Evolutionary conservation across 2,888 invertebrate species (phyloP).

Genomic region (Incurvaria masculella): DNA sequence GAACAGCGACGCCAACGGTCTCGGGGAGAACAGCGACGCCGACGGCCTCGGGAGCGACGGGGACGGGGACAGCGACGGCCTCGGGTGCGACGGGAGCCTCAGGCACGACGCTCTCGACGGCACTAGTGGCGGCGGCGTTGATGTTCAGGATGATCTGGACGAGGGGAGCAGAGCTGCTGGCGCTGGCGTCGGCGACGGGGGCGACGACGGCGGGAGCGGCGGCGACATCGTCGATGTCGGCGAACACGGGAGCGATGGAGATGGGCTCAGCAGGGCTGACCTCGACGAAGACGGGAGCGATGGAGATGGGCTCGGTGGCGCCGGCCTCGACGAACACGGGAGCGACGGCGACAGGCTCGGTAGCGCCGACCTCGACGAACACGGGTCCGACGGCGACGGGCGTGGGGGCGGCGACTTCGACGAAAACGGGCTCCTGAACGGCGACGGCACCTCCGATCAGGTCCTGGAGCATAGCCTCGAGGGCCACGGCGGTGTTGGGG

Average conservation of each 20-base stretch:
- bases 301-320: slow-evolving; percentile 13
- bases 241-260: slow-evolving; percentile 12
- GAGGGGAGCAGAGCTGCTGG: slow-evolving; percentile 15
- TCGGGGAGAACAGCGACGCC: slow-evolving; percentile 4
- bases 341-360: slow-evolving; percentile 9
- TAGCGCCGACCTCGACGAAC: slow-evolving; percentile 8
- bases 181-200: slow-evolving; percentile 19
- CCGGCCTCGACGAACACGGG: slow-evolving; percentile 11
- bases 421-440: slow-evolving; percentile 15
- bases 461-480: slow-evolving; percentile 22
- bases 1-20: slow-evolving; percentile 14
- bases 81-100: slow-evolving; percentile 8
- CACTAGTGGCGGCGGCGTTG: slow-evolving; percentile 10
- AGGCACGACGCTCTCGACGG: slow-evolving; percentile 10
- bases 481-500: slow-evolving; percentile 28
- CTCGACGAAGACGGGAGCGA: slow-evolving; percentile 19
- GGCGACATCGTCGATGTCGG: slow-evolving; percentile 20
- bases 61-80: slow-evolving; percentile 8
- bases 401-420: slow-evolving; percentile 11
- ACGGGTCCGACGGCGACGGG: slow-evolving; percentile 10
- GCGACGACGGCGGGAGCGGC: slow-evolving; percentile 20
- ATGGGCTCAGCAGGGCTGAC: slow-evolving; percentile 13
- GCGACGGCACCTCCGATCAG: slow-evolving; percentile 17
- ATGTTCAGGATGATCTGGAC: slow-evolving; percentile 21
- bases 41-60: slow-evolving; percentile 9